Base-by-base conservation (phyloP, 2,113 vertebrate species). In the Alosa alosa region DNA sequence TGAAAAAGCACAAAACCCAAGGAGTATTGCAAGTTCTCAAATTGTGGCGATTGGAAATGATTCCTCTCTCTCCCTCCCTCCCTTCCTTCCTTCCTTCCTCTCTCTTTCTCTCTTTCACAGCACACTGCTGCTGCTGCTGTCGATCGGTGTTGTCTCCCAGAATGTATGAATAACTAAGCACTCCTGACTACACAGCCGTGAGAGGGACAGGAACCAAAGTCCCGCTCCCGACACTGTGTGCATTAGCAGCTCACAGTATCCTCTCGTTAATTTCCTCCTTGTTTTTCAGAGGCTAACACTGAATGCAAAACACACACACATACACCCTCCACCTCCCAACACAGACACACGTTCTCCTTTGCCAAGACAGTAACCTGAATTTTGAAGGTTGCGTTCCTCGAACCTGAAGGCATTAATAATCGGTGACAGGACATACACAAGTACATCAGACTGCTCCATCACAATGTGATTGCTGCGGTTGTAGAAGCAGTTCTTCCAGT, bases 21-120 rank as follows among this genome's bases (percentile, higher is more conserved):
- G 31, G 82, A 82, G 44, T 81, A 82, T 82, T 85, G 68, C 22
- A 81, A 86, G 47, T 55, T 85, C n/a, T 78, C 52, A 84, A 49
- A 86, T 78, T 84, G 41, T 82, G 81, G 83, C 60, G 6, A 82
- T 60, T 52, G 45, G 81, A 87, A 85, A 86, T 86, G n/a, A 49
- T 75, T 46, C 22, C 50, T 81, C 82, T 36, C 20, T 52, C 55
- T 60, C 45, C 36, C 55, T 39, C 31, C 15, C 68, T 75, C 68
- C 11, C 68, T 75, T 11, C 39, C 68, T 36, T 8, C 2, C 31
- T 36, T 36, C 8, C 39, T 10, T 46, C 50, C 68, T 75, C 68
- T 75, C 25, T 31, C n/a, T 31, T 25, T 31, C 1, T 75, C 10
- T 78, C 72, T 36, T 17, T 78, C 25, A 11, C 64, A 68, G n/a